These are phyloP conservation scores for Poeciliopsis prolifica DNA, from an alignment of 2,113 vertebrate genomes.

Conservation along the genomic window DNA sequence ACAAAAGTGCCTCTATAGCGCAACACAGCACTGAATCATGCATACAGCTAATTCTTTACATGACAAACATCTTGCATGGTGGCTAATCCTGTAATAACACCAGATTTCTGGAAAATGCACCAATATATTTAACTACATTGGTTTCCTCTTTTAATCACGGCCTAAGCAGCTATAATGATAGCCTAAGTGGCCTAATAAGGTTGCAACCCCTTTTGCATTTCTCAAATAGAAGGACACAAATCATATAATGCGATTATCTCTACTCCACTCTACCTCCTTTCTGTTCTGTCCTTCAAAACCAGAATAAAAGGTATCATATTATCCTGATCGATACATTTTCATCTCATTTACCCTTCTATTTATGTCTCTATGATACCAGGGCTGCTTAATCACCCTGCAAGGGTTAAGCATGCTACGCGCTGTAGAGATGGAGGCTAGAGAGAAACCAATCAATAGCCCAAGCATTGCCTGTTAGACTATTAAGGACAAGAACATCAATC, in stretches of 20 bases:
- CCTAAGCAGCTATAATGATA: neutral
- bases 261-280: neutral
- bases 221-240: conserved; percentile 35
- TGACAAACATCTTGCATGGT: neutral
- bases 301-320: conserved; percentile 37
- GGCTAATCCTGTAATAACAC: conserved; percentile 1
- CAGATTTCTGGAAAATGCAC: conserved; percentile 17
- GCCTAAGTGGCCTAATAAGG: conserved; percentile 22
- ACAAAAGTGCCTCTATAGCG: neutral
- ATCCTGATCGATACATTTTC: conserved; percentile 41
- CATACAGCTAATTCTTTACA: conserved; percentile 1
- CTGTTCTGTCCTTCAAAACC: conserved; percentile 7
- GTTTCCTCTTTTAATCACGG: conserved; percentile 10
- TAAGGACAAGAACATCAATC: conserved; percentile 67
- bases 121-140: conserved; percentile 9
- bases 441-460: conserved; percentile 62
- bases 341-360: conserved; percentile 50
- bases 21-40: neutral
- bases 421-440: conserved; percentile 38
- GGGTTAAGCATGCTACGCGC: conserved; percentile 4
- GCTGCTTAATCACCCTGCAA: conserved; percentile 56
- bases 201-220: conserved; percentile 15
- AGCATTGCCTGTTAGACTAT: conserved; percentile 63
- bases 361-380: conserved; percentile 45
- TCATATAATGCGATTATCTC: conserved; percentile 21